Percentiles rank a stretch among this genome's conserved stretches.
Conservation (phyloP, 2,797 vertebrate species). For the Gymnocypris eckloni region DNA sequence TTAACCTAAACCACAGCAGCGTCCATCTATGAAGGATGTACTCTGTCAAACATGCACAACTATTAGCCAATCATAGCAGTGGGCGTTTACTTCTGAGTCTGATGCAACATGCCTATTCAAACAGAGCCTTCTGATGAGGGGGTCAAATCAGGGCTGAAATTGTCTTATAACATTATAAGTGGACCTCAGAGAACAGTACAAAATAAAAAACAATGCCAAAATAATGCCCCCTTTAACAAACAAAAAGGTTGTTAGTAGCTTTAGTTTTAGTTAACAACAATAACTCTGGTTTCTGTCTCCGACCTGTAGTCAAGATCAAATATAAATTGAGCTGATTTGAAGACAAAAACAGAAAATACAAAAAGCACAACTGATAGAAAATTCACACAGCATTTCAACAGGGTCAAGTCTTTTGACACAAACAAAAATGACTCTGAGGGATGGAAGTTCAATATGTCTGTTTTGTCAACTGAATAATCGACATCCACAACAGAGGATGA, state of each 20-base stretch:
- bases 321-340: neutral
- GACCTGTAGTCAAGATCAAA: neutral
- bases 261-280: neutral
- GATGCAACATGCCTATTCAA: too few species aligned
- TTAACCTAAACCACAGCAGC: too few species aligned
- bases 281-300: neutral
- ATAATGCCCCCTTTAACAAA: too few species aligned
- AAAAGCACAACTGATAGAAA: neutral
- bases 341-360: neutral
- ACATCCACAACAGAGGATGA: neutral
- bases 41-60: too few species aligned
- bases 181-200: too few species aligned
- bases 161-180: too few species aligned
- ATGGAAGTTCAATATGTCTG: neutral
- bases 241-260: neutral
- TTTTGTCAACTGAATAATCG: neutral
- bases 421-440: neutral
- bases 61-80: too few species aligned
- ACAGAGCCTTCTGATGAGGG: too few species aligned
- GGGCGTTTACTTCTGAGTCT: too few species aligned
- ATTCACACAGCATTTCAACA: neutral
- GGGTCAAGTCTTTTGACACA: neutral
- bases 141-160: too few species aligned
- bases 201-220: too few species aligned
- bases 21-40: too few species aligned